These are phyloP conservation scores for Sitta europaea DNA, from an alignment of 2,113 vertebrate genomes.

Conservation along the genomic window DNA sequence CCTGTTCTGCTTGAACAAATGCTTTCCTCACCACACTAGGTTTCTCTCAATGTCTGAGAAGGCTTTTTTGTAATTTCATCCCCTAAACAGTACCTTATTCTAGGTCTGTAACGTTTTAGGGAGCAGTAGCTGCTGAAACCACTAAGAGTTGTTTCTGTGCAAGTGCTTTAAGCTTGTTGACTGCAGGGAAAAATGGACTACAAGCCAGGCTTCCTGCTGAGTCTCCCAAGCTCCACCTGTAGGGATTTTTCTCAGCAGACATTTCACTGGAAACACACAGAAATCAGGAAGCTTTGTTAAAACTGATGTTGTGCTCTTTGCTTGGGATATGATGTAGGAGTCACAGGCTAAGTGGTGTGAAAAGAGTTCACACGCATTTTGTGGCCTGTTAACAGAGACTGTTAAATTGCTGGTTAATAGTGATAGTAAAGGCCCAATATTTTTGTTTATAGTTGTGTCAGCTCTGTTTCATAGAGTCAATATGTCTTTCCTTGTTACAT, in stretches of 20 bases:
- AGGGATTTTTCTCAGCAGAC: neutral
- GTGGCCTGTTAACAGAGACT: neutral
- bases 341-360: neutral
- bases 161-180: neutral
- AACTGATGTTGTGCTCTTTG: neutral
- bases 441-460: neutral
- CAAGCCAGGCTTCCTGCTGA: fast-evolving
- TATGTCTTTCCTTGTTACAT: neutral
- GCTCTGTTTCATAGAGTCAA: neutral
- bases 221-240: neutral
- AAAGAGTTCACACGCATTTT: neutral
- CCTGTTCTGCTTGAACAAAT: neutral
- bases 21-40: neutral
- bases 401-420: neutral
- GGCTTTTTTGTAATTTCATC: neutral
- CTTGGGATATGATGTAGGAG: neutral
- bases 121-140: neutral
- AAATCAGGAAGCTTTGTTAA: neutral
- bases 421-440: neutral
- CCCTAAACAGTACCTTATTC: neutral
- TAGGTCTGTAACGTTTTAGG: neutral
- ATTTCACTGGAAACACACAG: neutral
- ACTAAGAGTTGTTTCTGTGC: neutral
- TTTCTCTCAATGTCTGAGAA: neutral
- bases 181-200: neutral